Percentiles rank a stretch among this genome's conserved stretches.
phyloP scores from a whole-genome alignment of 1,140 invertebrate species.

The Mercenaria mercenaria region DNA sequence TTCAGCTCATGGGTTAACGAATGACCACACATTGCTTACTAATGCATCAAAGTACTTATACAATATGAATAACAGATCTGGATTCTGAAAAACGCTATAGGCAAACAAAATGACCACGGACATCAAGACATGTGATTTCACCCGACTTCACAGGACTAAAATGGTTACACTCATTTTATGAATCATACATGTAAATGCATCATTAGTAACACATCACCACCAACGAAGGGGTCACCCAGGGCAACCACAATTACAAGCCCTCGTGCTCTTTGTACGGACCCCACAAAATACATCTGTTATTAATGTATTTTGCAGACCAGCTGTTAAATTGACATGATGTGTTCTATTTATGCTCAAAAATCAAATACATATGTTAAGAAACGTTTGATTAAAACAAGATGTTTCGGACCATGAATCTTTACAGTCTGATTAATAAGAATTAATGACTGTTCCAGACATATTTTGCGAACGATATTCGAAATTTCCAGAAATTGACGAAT shows the following conservation, averaged over 20 bases:
- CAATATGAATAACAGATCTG: too few species aligned
- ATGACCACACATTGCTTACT: too few species aligned
- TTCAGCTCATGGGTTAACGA: too few species aligned
- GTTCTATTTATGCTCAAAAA: not conserved
- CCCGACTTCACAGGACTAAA: not conserved
- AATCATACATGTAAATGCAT: not conserved
- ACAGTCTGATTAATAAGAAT: not conserved
- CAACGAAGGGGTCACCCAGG: constrained; percentile 29
- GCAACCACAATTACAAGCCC: not conserved
- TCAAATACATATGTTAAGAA: not conserved
- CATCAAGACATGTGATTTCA: too few species aligned
- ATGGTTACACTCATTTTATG: not conserved
- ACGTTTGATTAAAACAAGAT: not conserved
- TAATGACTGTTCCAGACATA: not conserved
- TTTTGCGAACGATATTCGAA: too few species aligned
- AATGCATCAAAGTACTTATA: too few species aligned
- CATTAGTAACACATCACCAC: constrained; percentile 8
- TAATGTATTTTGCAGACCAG: constrained; percentile 11
- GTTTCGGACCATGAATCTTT: not conserved
- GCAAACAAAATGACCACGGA: too few species aligned
- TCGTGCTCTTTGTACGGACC: not conserved
- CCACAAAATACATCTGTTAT: not conserved
- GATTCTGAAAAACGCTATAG: too few species aligned
- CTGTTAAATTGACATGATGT: not conserved
- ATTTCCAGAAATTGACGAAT: too few species aligned